Percentiles rank a stretch among this genome's conserved stretches.
Conservation (phyloP, 2,113 vertebrate genomes). For the Pleuronectes platessa region DNA sequence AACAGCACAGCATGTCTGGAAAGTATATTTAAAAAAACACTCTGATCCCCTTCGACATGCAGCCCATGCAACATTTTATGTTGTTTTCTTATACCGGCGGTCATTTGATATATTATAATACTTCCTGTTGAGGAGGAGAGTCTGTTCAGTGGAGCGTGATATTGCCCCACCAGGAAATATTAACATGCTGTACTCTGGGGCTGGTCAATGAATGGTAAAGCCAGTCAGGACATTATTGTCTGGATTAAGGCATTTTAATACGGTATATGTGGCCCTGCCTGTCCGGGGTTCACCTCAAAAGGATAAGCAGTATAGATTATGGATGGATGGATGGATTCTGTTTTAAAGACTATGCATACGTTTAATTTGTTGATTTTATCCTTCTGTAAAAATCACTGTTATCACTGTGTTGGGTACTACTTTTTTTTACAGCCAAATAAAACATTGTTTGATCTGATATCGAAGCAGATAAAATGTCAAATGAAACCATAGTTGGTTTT, state of each 20-base stretch:
- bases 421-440: background rate
- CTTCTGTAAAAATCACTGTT: background rate
- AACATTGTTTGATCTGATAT: background rate
- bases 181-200: background rate
- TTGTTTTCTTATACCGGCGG: slow-evolving; percentile 15
- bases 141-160: background rate
- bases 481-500: background rate
- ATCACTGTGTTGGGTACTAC: background rate
- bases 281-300: too few relatives aligned
- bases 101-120: slow-evolving; percentile 32
- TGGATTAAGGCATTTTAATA: background rate
- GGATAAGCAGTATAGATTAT: too few relatives aligned
- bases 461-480: background rate
- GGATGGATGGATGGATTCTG: too few relatives aligned
- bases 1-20: slow-evolving; percentile 26
- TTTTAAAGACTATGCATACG: too few relatives aligned
- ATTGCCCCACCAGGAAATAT: background rate
- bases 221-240: background rate
- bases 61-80: slow-evolving; percentile 25
- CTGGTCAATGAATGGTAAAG: background rate
- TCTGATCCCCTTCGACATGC: slow-evolving; percentile 4
- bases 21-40: slow-evolving; percentile 26
- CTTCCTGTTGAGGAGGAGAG: slow-evolving; percentile 27
- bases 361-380: background rate
- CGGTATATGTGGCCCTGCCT: background rate